A percentile compares a stretch with the other conserved stretches of the same genome.
Evolutionary conservation across 1,140 invertebrate species (phyloP).

Genomic region (Thrips palmi): DNA sequence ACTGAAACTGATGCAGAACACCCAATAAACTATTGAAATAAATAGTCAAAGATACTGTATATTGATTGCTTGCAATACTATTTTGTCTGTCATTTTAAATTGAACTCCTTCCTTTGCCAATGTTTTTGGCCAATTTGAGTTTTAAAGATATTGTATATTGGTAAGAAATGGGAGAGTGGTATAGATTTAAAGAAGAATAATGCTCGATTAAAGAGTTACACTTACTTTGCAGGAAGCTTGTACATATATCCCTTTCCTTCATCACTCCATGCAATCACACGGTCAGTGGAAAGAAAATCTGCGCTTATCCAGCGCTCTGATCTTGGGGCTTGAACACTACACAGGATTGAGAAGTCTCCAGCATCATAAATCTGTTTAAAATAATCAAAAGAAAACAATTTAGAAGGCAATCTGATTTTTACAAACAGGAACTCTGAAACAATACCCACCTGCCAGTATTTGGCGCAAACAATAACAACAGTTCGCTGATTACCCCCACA

Average conservation of each 20-base stretch:
- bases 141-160: not conserved
- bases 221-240: constrained; percentile 87
- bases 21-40: too few species aligned
- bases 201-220: constrained; percentile 12
- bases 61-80: too few species aligned
- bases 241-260: constrained; percentile 89
- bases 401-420: not conserved
- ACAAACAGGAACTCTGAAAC: too few species aligned
- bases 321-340: constrained; percentile 61
- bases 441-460: constrained; percentile 81
- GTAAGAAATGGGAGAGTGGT: not conserved
- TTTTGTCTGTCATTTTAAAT: too few species aligned
- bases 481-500: constrained; percentile 92
- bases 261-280: constrained; percentile 83
- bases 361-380: constrained; percentile 70
- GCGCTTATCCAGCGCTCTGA: constrained; percentile 88
- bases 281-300: constrained; percentile 77
- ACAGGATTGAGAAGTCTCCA: constrained; percentile 85
- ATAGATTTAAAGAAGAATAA: constrained; percentile 6
- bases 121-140: not conserved
- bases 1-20: too few species aligned
- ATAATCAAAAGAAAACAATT: constrained; percentile 13
- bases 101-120: too few species aligned
- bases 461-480: constrained; percentile 87
- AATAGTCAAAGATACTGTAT: too few species aligned